These are phyloP conservation scores for Peromyscus aztecus DNA, from an alignment of 2,797 vertebrate genomes.

Conservation along the genomic window DNA sequence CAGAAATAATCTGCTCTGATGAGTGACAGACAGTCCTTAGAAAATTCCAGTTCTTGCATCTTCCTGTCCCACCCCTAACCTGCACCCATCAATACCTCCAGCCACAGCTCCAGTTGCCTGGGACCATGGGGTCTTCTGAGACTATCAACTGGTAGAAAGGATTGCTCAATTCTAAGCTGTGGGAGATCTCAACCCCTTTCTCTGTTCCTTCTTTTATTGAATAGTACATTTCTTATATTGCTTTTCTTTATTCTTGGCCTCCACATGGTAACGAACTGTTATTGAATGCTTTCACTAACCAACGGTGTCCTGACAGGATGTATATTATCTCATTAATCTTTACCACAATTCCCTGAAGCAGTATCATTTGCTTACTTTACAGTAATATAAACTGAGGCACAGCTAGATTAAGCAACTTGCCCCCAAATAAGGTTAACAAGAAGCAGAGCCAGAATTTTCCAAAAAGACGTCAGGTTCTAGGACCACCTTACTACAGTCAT, in stretches of 20 bases:
- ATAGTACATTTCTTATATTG: background rate
- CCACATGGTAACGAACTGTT: background rate
- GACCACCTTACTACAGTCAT: background rate
- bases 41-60: background rate
- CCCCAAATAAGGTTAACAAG: background rate
- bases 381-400: background rate
- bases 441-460: background rate
- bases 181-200: background rate
- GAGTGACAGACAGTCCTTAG: background rate
- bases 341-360: background rate
- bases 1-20: background rate
- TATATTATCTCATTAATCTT: background rate
- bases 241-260: background rate
- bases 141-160: background rate
- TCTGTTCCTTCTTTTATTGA: background rate
- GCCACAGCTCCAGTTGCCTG: background rate
- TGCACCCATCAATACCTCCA: background rate
- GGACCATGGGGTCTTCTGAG: background rate
- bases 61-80: accelerated
- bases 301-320: background rate
- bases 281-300: background rate
- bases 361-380: background rate
- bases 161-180: background rate
- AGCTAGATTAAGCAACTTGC: background rate
- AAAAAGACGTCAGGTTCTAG: background rate